Evolutionary conservation across 2,888 invertebrate species (phyloP).

Genomic region (Helicoverpa assulta): DNA sequence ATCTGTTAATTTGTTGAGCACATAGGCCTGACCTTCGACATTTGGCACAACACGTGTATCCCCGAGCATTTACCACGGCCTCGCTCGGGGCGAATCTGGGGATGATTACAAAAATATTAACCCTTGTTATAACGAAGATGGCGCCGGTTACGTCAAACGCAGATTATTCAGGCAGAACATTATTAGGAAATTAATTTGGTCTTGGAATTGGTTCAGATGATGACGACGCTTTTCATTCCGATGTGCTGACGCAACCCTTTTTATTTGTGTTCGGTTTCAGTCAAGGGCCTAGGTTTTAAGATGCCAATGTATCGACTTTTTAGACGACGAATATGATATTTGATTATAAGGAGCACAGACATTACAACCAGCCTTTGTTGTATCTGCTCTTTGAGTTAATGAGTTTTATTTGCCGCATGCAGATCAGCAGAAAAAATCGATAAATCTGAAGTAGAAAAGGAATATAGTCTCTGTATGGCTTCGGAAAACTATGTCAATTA

Average conservation of each 20-base stretch:
- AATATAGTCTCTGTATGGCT: neutral
- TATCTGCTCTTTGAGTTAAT: slow-evolving; percentile 4
- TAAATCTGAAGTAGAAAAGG: slow-evolving; percentile 4
- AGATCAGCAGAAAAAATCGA: neutral
- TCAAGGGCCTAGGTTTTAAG: slow-evolving; percentile 20
- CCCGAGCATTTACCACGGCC: slow-evolving; percentile 34
- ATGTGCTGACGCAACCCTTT: slow-evolving; percentile 37
- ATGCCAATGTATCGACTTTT: slow-evolving; percentile 17
- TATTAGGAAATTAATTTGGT: slow-evolving; percentile 21
- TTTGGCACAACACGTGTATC: slow-evolving; percentile 29
- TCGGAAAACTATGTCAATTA: slow-evolving; percentile 36
- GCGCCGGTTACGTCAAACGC: slow-evolving; percentile 30
- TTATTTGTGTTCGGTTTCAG: slow-evolving; percentile 24
- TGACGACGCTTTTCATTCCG: slow-evolving; percentile 17
- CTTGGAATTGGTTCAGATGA: slow-evolving; percentile 21
- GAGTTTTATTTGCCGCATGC: neutral
- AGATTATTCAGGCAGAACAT: slow-evolving; percentile 20
- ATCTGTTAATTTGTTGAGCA: slow-evolving; percentile 1
- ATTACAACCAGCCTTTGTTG: neutral
- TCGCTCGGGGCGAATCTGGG: slow-evolving; percentile 21
- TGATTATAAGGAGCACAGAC: slow-evolving; percentile 9
- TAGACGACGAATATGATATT: slow-evolving; percentile 1
- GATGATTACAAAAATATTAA: slow-evolving; percentile 52
- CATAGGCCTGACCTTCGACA: slow-evolving; percentile 32
- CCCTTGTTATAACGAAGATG: slow-evolving; percentile 46